Evolutionary conservation across 2,113 vertebrate genomes (phyloP), one percentile per base, ranked within the genome.

Genomic region (Perognathus longimembris): DNA sequence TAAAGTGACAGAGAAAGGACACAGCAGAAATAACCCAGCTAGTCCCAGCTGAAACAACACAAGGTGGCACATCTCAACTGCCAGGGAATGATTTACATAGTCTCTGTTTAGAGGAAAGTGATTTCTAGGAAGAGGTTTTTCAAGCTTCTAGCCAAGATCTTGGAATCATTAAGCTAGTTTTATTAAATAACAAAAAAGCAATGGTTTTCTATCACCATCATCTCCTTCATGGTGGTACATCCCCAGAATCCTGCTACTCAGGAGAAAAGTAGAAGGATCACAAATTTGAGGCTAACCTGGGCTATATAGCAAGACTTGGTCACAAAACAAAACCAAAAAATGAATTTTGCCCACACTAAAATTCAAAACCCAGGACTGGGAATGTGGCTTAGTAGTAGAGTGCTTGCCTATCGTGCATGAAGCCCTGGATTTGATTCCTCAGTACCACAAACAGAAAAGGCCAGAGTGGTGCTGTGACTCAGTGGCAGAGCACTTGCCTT

Each of bases 251-350:
- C n/a, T 20, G 36, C 7, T 6, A 21, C 67, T 69, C 32, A 34
- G n/a, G 7, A n/a, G 30, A 17, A 20, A 83, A 40, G 80, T 20
- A 45, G 22, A 28, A 45, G 32, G 57, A 63, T 38, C 28, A 11
- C 20, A n/a, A 85, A 45, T 73, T 73, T 10, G 24, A 54, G 63
- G 61, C 11, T 63, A 88, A n/a, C 74, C 63, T 57, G 24, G 22
- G 36, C 34, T 78, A 38, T 6, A 59, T 10, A 70, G 28, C 14
- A n/a, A 77, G 10, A 78, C 30, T 30, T 66, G n/a, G 11, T 45
- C 40, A 50, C 63, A 66, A 78, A 40, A 88, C 34, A 57, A 78
- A 78, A 78, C 30, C 20, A 63, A 24, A 88, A 94, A 93, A 89
- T 10, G 38, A 90, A 85, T 61, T 45, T 80, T 92, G n/a, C 7